Conservation (phyloP, 2,113 vertebrate species). For the Ancistrus triradiatus region DNA sequence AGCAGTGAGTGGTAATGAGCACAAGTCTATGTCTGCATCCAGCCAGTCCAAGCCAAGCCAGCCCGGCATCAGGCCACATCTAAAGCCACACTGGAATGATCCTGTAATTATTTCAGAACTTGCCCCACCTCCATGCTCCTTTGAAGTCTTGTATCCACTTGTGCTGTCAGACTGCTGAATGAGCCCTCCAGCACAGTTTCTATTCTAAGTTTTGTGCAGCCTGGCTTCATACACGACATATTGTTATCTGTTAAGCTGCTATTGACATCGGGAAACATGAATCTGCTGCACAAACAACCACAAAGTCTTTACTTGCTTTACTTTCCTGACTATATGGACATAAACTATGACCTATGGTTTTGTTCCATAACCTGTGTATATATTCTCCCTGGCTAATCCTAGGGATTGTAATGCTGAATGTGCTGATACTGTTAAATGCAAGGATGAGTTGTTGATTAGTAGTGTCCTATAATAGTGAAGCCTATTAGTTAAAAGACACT, state of each 20-base stretch:
- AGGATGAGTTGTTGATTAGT: no score
- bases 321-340: no score
- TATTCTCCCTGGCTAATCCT: no score
- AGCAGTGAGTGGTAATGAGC: slow-evolving; percentile 21
- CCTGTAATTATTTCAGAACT: slow-evolving; percentile 58
- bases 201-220: slow-evolving; percentile 48
- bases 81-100: slow-evolving; percentile 51
- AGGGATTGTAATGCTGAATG: no score
- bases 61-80: slow-evolving; percentile 51
- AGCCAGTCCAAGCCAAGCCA: slow-evolving; percentile 34
- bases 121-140: slow-evolving; percentile 45
- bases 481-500: no score
- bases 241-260: slow-evolving; percentile 7
- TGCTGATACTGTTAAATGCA: no score
- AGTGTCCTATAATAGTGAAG: no score
- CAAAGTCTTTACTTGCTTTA: no score
- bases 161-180: slow-evolving; percentile 48
- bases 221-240: slow-evolving; percentile 35
- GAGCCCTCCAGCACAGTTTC: slow-evolving; percentile 43
- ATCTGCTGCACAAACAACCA: background rate
- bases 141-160: slow-evolving; percentile 58
- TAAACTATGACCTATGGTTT: no score
- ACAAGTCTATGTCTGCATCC: background rate
- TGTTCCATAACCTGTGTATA: no score
- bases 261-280: no score